Percentiles rank a stretch among this genome's conserved stretches.
These are phyloP conservation scores for Alaudala cheleensis DNA, from an alignment of 2,113 vertebrate genomes.

Conservation along the genomic window DNA sequence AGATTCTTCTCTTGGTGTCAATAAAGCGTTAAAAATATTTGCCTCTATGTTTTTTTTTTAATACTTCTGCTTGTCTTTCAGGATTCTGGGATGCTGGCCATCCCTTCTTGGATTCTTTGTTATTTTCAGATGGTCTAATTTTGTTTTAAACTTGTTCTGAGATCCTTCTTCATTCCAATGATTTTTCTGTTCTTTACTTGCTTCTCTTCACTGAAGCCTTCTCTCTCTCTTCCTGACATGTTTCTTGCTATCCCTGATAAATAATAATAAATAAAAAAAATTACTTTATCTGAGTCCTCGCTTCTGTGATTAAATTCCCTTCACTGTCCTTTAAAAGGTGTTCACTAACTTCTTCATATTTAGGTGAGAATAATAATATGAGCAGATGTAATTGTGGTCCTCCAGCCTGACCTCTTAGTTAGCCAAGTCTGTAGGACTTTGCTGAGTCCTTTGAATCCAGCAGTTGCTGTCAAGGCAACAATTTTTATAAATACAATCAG, in stretches of 20 bases:
- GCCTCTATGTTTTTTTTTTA: not conserved
- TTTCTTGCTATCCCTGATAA: not conserved
- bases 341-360: not conserved
- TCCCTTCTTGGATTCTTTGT: not conserved
- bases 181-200: slow-evolving; percentile 12
- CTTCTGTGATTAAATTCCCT: not conserved
- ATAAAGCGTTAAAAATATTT: slow-evolving; percentile 17
- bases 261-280: not conserved
- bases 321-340: not conserved
- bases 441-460: not conserved
- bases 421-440: not conserved
- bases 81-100: slow-evolving; percentile 31
- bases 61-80: not conserved
- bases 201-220: not conserved
- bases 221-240: not conserved
- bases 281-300: not conserved
- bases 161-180: not conserved
- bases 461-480: not conserved
- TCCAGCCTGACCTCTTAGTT: not conserved
- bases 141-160: slow-evolving; percentile 19
- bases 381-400: not conserved
- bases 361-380: not conserved
- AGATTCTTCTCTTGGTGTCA: not conserved
- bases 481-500: not conserved
- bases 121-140: slow-evolving; percentile 43